Evolutionary conservation across 64 coral and sea anemone genomes (phyloP).

Genomic region (Actinia equina): DNA sequence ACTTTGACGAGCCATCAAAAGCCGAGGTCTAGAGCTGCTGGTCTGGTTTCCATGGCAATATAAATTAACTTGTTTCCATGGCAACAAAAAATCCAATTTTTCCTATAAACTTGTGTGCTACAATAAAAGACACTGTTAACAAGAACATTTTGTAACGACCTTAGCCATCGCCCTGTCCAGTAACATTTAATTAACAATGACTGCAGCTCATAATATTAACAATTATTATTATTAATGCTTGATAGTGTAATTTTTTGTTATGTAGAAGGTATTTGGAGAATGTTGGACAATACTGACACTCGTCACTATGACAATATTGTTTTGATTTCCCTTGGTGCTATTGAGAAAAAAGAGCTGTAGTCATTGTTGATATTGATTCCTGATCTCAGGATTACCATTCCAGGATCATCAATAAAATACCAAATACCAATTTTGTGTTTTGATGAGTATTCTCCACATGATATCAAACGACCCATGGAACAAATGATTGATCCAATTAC

Average conservation of each 20-base stretch:
- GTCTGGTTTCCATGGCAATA: not conserved
- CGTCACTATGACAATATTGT: not conserved
- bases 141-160: not conserved
- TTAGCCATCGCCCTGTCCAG: not conserved
- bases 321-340: not conserved
- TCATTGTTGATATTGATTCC: not conserved
- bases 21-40: slow-evolving; percentile 36
- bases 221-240: too few relatives aligned
- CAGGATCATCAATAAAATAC: not conserved
- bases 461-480: too few relatives aligned
- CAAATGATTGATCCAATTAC: too few relatives aligned
- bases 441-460: too few relatives aligned
- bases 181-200: not conserved
- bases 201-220: not conserved
- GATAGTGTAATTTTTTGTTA: not conserved
- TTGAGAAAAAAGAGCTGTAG: not conserved
- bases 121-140: slow-evolving; percentile 4
- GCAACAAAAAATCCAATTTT: not conserved
- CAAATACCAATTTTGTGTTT: too few relatives aligned
- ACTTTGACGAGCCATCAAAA: slow-evolving; percentile 98
- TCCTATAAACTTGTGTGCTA: not conserved
- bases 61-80: too few relatives aligned
- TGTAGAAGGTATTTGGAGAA: not conserved
- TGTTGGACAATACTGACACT: not conserved
- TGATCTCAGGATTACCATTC: not conserved